Percentiles rank a stretch among this genome's conserved stretches.
phyloP scores from a whole-genome alignment of 1,140 invertebrate genomes.

The Diorhabda carinulata region DNA sequence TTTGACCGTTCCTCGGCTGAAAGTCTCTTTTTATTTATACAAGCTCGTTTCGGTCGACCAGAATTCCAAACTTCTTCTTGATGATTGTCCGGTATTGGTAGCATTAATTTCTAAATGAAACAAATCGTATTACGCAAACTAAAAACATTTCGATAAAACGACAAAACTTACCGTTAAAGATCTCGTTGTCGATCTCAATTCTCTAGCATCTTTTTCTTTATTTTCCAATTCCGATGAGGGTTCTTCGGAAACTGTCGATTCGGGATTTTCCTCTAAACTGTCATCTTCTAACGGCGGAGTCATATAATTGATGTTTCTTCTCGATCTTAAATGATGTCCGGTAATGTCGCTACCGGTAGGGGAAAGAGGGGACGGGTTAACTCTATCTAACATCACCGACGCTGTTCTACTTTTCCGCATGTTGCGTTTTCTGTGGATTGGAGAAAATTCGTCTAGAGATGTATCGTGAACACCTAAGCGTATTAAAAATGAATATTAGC shows the following conservation, averaged over 20 bases:
- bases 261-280: slow-evolving; percentile 32
- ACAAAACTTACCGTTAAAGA: slow-evolving; percentile 34
- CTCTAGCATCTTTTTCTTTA: slow-evolving; percentile 32
- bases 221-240: slow-evolving; percentile 23
- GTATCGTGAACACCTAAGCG: slow-evolving; percentile 3
- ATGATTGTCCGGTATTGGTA: slow-evolving; percentile 22
- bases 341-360: slow-evolving; percentile 30
- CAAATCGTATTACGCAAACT: neutral
- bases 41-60: slow-evolving; percentile 44
- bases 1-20: slow-evolving; percentile 58
- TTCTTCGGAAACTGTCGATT: slow-evolving; percentile 13
- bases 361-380: slow-evolving; percentile 30
- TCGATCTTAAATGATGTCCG: slow-evolving; percentile 36
- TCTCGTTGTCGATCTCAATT: slow-evolving; percentile 36
- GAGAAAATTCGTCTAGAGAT: slow-evolving; percentile 26
- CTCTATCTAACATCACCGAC: slow-evolving; percentile 35
- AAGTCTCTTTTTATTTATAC: slow-evolving; percentile 50
- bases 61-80: slow-evolving; percentile 42
- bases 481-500: too few relatives aligned
- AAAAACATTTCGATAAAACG: neutral
- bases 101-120: slow-evolving; percentile 32
- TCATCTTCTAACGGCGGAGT: slow-evolving; percentile 39
- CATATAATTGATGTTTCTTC: slow-evolving; percentile 40
- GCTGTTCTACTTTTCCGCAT: slow-evolving; percentile 40
- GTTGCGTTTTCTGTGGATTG: slow-evolving; percentile 19